Percentiles rank a stretch among this genome's conserved stretches.
Conservation (phyloP, 92 coral and sea anemone species). For the Zoanthus sociatus region DNA sequence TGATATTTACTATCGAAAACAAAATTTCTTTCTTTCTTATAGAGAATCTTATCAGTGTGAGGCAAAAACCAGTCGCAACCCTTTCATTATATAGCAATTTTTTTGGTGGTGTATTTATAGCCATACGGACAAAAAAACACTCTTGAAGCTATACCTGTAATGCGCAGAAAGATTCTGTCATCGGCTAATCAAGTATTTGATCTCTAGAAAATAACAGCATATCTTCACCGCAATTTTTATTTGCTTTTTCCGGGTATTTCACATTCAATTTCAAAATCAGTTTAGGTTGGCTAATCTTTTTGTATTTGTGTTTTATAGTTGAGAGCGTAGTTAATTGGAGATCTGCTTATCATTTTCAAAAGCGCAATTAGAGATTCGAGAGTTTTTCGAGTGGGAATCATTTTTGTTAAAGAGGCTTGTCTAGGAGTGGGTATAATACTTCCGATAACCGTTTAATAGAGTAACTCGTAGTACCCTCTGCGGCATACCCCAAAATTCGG, state of each 20-base stretch:
- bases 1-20: background rate
- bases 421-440: background rate
- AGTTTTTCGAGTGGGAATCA: background rate
- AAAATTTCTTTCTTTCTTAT: background rate
- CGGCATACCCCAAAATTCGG: background rate
- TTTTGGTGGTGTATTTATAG: background rate
- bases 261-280: background rate
- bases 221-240: background rate
- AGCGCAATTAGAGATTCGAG: background rate
- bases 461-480: background rate
- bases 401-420: background rate
- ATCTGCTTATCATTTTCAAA: background rate
- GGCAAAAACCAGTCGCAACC: background rate
- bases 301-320: background rate
- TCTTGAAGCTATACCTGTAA: background rate
- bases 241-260: background rate
- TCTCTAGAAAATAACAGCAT: constrained; percentile 4
- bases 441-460: background rate
- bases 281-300: background rate
- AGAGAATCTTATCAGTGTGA: background rate
- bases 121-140: background rate
- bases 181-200: background rate
- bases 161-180: constrained; percentile 11
- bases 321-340: background rate
- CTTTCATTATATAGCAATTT: background rate